These are phyloP conservation scores for Pocota personata DNA, from an alignment of 2,888 invertebrate species.

Conservation along the genomic window DNA sequence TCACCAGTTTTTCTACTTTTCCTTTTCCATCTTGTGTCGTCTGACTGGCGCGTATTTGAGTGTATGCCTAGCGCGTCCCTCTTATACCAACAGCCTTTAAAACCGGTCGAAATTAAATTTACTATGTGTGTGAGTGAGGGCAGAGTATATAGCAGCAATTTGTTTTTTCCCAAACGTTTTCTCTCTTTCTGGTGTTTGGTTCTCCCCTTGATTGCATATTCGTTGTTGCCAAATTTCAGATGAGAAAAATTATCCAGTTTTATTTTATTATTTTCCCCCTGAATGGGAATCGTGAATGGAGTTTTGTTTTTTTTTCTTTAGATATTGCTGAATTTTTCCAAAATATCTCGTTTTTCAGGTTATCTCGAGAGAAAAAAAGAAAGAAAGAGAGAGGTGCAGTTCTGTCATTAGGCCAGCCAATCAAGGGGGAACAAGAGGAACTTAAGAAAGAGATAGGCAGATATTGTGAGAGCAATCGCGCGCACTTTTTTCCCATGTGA, in stretches of 20 bases:
- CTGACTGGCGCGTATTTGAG: slow-evolving; percentile 28
- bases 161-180: not conserved
- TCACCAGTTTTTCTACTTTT: slow-evolving; percentile 53
- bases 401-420: slow-evolving; percentile 1
- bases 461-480: slow-evolving; percentile 28
- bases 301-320: no score
- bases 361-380: not conserved
- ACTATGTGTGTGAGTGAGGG: slow-evolving; percentile 43
- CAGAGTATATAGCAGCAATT: slow-evolving; percentile 43
- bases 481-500: slow-evolving; percentile 54
- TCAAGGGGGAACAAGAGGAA: not conserved
- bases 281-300: not conserved
- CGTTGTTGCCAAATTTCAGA: slow-evolving; percentile 64
- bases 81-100: slow-evolving; percentile 65
- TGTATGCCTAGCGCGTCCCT: slow-evolving; percentile 67
- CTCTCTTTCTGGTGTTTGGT: slow-evolving; percentile 8
- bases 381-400: not conserved
- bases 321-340: slow-evolving; percentile 66
- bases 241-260: slow-evolving; percentile 25
- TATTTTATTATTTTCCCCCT: not conserved
- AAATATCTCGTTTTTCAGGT: slow-evolving; percentile 14
- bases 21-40: slow-evolving; percentile 54
- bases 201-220: slow-evolving; percentile 36
- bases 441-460: slow-evolving; percentile 20
- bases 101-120: slow-evolving; percentile 64